Conservation (phyloP, 2,113 vertebrate species). For the Corythornis madagascariensis region DNA sequence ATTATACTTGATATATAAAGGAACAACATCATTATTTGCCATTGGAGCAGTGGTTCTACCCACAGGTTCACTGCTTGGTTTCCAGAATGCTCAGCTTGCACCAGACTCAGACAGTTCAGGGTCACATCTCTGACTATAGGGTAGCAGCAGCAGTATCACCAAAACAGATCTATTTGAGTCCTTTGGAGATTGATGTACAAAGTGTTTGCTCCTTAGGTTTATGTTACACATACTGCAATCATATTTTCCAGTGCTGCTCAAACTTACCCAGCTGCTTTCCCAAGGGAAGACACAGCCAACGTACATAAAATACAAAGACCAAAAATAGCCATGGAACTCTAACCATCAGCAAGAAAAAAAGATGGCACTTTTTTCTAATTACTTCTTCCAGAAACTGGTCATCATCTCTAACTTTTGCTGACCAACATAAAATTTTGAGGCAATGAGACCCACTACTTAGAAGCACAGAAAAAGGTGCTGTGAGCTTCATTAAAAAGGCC, state of each 20-base stretch:
- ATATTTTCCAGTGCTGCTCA: background rate
- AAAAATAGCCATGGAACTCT: background rate
- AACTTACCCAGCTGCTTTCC: background rate
- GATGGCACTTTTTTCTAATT: background rate
- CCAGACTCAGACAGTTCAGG: background rate
- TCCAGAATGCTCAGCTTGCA: background rate
- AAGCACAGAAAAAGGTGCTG: background rate
- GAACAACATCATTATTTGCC: background rate
- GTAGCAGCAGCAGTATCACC: background rate
- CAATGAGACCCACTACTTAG: background rate
- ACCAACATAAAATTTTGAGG: background rate
- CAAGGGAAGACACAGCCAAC: background rate
- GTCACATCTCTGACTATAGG: background rate
- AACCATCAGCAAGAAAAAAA: background rate
- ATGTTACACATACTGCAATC: background rate
- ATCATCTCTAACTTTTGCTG: background rate
- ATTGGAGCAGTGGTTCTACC: background rate
- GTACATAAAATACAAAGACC: background rate
- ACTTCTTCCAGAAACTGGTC: background rate
- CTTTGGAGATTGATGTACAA: background rate
- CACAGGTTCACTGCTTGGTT: background rate
- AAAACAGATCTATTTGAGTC: rapidly evolving
- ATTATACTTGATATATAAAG: rapidly evolving
- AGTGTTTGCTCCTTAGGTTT: background rate
- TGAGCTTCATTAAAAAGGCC: background rate